phyloP scores from a whole-genome alignment of 2,888 invertebrate species.

The Ferrisia virgata region DNA sequence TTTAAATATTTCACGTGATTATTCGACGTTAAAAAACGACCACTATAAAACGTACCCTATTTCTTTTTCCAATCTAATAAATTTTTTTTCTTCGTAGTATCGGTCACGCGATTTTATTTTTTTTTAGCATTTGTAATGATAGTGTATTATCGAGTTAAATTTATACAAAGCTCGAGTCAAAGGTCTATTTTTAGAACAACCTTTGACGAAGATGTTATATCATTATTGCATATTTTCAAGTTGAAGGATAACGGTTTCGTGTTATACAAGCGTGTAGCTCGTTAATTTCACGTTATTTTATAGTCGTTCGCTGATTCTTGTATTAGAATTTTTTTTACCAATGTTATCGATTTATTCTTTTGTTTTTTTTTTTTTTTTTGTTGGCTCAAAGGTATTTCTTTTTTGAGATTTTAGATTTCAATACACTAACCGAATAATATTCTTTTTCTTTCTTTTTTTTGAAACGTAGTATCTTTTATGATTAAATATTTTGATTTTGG shows the following conservation, averaged over 20 bases:
- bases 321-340: background rate
- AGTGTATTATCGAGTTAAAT: background rate
- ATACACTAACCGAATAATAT: background rate
- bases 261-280: background rate
- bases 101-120: background rate
- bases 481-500: no score
- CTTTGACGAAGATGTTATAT: slow-evolving; percentile 8
- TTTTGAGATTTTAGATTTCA: background rate
- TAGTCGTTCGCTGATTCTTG: background rate
- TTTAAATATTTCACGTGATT: background rate
- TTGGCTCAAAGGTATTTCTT: background rate
- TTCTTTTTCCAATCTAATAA: background rate
- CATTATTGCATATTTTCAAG: slow-evolving; percentile 17
- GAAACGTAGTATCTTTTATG: background rate
- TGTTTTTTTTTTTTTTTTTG: background rate
- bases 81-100: background rate
- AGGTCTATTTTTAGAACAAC: slow-evolving; percentile 1
- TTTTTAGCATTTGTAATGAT: background rate
- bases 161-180: background rate
- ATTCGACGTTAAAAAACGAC: background rate
- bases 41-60: no score
- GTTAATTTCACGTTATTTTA: background rate
- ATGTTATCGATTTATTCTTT: background rate
- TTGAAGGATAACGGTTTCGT: slow-evolving; percentile 17
- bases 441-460: background rate